A percentile compares a stretch with the other conserved stretches of the same genome.
Evolutionary conservation across 2,113 vertebrate genomes (phyloP).

Genomic region (Ictalurus punctatus): DNA sequence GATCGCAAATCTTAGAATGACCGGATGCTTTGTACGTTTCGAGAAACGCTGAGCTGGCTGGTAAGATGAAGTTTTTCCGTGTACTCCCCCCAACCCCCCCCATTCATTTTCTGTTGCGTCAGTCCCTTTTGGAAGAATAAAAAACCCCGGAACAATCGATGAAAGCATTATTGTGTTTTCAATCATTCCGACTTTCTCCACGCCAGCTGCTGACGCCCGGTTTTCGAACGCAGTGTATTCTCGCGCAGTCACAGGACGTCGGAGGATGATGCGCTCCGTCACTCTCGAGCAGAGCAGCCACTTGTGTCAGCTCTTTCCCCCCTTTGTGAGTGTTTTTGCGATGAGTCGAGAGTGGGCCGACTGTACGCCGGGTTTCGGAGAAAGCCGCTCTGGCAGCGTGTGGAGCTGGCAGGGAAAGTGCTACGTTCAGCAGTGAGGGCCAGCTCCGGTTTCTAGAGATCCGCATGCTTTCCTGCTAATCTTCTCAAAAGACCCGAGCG

Average conservation of each 20-base stretch:
- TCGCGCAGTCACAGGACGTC: not conserved
- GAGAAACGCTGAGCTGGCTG: not conserved
- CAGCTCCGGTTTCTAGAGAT: constrained; percentile 55
- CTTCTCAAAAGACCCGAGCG: constrained; percentile 8
- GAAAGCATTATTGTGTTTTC: not conserved
- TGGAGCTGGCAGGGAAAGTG: constrained; percentile 63
- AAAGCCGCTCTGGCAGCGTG: constrained; percentile 49
- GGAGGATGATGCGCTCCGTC: not conserved
- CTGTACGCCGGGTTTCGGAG: constrained; percentile 48
- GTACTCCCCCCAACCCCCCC: no score
- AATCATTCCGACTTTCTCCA: not conserved
- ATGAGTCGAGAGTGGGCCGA: not conserved
- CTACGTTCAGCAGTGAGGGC: constrained; percentile 65
- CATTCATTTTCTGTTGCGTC: not conserved
- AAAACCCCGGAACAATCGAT: not conserved
- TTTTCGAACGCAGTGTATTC: not conserved
- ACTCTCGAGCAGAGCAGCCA: not conserved
- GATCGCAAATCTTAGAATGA: not conserved
- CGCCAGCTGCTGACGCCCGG: not conserved
- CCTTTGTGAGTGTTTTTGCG: not conserved
- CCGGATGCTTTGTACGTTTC: not conserved
- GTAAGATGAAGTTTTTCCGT: not conserved
- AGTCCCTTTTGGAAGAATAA: not conserved
- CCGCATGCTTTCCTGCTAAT: constrained; percentile 55
- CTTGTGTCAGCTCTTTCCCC: not conserved